A percentile compares a stretch with the other conserved stretches of the same genome.
phyloP scores from a whole-genome alignment of 2,113 vertebrate genomes.

The Crocuta crocuta region DNA sequence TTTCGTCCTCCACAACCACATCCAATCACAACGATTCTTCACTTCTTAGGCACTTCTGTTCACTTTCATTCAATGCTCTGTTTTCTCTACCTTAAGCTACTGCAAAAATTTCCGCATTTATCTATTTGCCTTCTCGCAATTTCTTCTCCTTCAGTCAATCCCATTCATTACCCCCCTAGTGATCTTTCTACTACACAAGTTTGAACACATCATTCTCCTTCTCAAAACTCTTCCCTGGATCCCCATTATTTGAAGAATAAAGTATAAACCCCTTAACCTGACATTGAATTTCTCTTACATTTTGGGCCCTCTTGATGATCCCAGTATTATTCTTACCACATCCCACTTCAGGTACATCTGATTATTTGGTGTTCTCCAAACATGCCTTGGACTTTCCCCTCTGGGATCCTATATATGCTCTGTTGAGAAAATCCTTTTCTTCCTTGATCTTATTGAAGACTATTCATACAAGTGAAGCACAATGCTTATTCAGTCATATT shows the following conservation, averaged over 20 bases:
- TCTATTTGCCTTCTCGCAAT: constrained; percentile 44
- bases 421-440: background rate
- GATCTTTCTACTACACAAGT: constrained; percentile 11
- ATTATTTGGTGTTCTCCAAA: constrained; percentile 35
- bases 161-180: background rate
- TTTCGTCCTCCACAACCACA: background rate
- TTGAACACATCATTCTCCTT: background rate
- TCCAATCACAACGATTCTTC: background rate
- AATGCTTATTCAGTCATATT: background rate
- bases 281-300: background rate
- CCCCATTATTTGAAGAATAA: constrained; percentile 44
- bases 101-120: background rate
- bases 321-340: background rate
- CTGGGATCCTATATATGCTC: background rate
- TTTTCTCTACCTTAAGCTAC: background rate
- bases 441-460: background rate
- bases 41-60: background rate
- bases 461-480: background rate
- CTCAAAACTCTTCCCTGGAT: constrained; percentile 9
- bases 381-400: background rate
- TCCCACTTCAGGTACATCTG: background rate
- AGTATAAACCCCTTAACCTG: background rate
- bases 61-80: background rate
- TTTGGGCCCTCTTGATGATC: background rate
- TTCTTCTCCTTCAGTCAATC: constrained; percentile 37